Evolutionary conservation across 53 echinoderm and acorn worm species (phyloP), one percentile per base, ranked within the genome.

Genomic region (Luidia sarsii): DNA sequence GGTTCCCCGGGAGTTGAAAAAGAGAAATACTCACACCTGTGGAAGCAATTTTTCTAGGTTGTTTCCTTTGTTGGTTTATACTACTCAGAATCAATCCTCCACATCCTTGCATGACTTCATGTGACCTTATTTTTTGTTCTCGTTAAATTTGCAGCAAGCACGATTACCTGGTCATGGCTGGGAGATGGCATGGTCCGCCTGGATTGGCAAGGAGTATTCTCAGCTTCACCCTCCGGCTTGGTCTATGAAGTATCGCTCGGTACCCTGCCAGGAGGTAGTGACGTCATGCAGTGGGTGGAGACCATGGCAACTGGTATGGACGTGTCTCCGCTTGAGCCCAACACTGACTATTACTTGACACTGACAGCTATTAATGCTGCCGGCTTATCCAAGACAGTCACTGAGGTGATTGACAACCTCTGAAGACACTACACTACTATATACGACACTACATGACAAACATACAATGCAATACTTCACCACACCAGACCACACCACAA

Each of bases 241-340:
- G 59, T 57, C 30, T 57, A 57, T 57, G 59, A n/a, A n/a, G n/a
- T n/a, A n/a, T n/a, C n/a, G n/a, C n/a, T n/a, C n/a, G n/a, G n/a
- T n/a, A n/a, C n/a, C 59, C 29, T 57, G 30, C 59, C 59, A 57
- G 59, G 59, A 57, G 59, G 59, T 57, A 57, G 59, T 57, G 37
- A 85, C 39, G 57, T 75, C 49, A 49, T 85, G 62, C 54, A 85
- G 46, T 85, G 85, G 85, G 50, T 60, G 4, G 85, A 85, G 54
- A 85, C 85, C 28, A 38, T 57, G 46, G 27, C 75, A 15, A 62
- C 62, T 29, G 49, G 23, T 63, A 75, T 85, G 38, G 33, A 21
- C 33, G 46, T 64, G 19, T 55, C 29, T 22, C 50, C 57, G 31
- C n/a, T 83, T 43, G 85, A 31, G 32, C 62, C 39, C 19, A 39